phyloP scores from a whole-genome alignment of 2,888 invertebrate genomes.

The Tineola bisselliella region DNA sequence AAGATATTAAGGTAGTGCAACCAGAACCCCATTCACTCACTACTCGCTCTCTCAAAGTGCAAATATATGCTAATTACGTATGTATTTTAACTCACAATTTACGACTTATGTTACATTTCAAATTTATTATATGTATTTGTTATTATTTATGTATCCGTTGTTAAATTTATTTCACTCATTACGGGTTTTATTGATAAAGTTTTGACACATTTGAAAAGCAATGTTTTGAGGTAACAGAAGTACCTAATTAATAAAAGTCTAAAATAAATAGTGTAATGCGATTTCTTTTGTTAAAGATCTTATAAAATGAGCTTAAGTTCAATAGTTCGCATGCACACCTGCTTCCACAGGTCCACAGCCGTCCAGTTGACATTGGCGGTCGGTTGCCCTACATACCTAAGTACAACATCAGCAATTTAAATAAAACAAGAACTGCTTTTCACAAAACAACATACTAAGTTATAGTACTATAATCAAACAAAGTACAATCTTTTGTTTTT shows the following conservation, averaged over 20 bases:
- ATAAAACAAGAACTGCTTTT: neutral
- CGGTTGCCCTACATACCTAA: conserved; percentile 1
- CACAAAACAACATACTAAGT: neutral
- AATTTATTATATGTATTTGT: neutral
- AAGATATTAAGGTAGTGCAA: neutral
- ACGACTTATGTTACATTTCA: neutral
- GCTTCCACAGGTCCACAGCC: neutral
- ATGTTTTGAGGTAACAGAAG: too few species aligned
- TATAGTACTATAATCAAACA: too few species aligned
- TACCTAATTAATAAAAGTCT: too few species aligned
- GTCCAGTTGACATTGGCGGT: conserved; percentile 10
- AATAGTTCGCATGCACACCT: conserved; percentile 11
- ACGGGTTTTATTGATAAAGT: neutral
- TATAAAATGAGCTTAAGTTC: neutral
- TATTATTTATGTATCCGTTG: neutral
- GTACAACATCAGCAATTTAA: neutral
- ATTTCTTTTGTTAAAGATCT: neutral
- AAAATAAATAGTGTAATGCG: too few species aligned
- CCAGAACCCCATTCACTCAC: conserved; percentile 1
- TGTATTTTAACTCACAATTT: conserved; percentile 4
- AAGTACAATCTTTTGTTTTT: too few species aligned
- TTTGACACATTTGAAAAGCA: neutral
- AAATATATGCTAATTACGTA: conserved; percentile 11
- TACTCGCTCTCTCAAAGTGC: conserved; percentile 7
- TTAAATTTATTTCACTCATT: neutral